Conservation (phyloP, 2,113 vertebrate genomes). For the Cyanoramphus novaezelandiae region DNA sequence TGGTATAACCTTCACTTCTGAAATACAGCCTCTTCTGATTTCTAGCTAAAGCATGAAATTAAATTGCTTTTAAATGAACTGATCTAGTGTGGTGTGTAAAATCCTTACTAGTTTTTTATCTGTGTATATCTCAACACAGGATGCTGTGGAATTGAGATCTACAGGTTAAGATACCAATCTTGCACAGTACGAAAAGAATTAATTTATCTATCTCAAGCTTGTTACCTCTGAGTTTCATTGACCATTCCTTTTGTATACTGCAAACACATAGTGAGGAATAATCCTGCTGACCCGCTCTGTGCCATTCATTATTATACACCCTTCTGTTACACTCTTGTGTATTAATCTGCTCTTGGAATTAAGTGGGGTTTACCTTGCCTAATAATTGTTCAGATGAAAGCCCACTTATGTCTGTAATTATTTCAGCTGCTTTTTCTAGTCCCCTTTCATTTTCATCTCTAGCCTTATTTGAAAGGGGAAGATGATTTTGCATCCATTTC, state of each 20-base stretch:
- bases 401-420: background rate
- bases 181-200: background rate
- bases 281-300: background rate
- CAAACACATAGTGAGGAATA: background rate
- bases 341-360: slow-evolving; percentile 1
- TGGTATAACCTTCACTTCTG: background rate
- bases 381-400: background rate
- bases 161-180: background rate
- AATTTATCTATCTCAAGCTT: background rate
- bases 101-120: background rate
- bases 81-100: background rate
- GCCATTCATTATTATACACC: background rate
- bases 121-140: background rate
- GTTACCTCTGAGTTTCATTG: background rate
- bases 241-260: background rate
- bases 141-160: background rate
- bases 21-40: background rate
- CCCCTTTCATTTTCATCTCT: background rate
- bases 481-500: background rate
- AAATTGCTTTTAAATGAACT: background rate
- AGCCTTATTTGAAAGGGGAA: background rate
- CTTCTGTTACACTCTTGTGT: background rate
- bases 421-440: background rate
- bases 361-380: background rate
- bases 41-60: background rate